These are phyloP conservation scores for Procapra przewalskii DNA, from an alignment of 2,113 vertebrate genomes.

Conservation along the genomic window DNA sequence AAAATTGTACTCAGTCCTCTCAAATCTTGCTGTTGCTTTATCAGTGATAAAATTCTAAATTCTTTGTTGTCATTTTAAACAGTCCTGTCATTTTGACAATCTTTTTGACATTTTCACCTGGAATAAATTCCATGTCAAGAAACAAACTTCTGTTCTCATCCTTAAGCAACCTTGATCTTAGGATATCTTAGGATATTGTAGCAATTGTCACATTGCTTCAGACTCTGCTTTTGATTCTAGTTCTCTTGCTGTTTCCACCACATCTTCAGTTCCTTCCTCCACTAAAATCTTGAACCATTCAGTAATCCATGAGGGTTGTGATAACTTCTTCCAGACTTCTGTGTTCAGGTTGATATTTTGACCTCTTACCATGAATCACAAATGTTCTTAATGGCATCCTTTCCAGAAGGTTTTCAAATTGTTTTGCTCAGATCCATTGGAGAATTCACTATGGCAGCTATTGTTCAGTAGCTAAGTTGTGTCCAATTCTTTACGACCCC, in stretches of 20 bases:
- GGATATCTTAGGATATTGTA: neutral
- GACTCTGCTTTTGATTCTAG: neutral
- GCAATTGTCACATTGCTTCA: neutral
- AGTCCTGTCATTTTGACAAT: neutral
- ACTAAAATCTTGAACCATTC: neutral
- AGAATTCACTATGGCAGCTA: neutral
- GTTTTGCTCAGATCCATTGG: neutral
- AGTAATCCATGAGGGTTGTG: neutral
- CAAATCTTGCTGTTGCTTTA: neutral
- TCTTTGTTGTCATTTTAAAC: neutral
- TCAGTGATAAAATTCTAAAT: neutral
- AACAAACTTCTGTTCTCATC: neutral
- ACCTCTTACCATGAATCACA: neutral
- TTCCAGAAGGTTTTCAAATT: neutral
- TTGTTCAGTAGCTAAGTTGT: neutral
- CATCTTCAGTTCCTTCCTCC: neutral
- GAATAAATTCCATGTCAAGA: neutral
- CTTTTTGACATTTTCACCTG: neutral
- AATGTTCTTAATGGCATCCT: neutral
- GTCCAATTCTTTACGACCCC: neutral
- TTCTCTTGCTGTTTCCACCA: neutral
- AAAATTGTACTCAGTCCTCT: neutral
- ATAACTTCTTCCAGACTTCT: neutral
- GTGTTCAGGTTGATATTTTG: neutral
- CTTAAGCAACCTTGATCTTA: neutral